Percentiles rank a stretch among this genome's conserved stretches.
These are phyloP conservation scores for Myotis myotis DNA, from an alignment of 2,797 vertebrate species.

Conservation along the genomic window DNA sequence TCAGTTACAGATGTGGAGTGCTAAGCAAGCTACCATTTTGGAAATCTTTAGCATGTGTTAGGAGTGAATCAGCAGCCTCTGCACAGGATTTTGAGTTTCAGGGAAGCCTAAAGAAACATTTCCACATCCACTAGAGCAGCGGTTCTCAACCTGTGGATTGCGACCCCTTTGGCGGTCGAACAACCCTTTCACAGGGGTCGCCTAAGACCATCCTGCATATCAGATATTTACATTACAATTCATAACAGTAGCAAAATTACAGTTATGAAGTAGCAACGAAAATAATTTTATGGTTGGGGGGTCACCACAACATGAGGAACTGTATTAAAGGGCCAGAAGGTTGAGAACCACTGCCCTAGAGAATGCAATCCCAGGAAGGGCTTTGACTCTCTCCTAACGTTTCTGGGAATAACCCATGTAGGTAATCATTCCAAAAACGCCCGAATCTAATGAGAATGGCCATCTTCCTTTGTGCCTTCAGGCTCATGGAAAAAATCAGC, in stretches of 20 bases:
- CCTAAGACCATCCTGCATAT: too few relatives aligned
- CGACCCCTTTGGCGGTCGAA: too few relatives aligned
- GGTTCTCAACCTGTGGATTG: too few relatives aligned
- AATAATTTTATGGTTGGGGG: too few relatives aligned
- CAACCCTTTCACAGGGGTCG: too few relatives aligned
- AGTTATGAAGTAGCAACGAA: too few relatives aligned
- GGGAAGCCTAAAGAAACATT: not conserved
- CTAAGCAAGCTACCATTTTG: slow-evolving; percentile 50
- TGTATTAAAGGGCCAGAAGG: too few relatives aligned
- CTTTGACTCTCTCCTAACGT: not conserved
- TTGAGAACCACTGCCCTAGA: not conserved
- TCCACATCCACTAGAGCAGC: not conserved
- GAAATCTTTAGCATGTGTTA: slow-evolving; percentile 43
- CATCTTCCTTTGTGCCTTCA: not conserved
- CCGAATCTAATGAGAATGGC: not conserved
- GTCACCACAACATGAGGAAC: too few relatives aligned
- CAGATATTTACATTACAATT: too few relatives aligned
- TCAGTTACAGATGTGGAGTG: slow-evolving; percentile 61
- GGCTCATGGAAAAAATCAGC: not conserved
- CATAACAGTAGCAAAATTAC: too few relatives aligned
- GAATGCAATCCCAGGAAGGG: not conserved
- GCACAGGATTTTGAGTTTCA: slow-evolving; percentile 19
- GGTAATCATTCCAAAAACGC: not conserved
- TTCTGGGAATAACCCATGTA: not conserved
- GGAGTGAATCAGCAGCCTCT: slow-evolving; percentile 15